phyloP scores from a whole-genome alignment of 1,140 invertebrate species.

The Pinna nobilis region DNA sequence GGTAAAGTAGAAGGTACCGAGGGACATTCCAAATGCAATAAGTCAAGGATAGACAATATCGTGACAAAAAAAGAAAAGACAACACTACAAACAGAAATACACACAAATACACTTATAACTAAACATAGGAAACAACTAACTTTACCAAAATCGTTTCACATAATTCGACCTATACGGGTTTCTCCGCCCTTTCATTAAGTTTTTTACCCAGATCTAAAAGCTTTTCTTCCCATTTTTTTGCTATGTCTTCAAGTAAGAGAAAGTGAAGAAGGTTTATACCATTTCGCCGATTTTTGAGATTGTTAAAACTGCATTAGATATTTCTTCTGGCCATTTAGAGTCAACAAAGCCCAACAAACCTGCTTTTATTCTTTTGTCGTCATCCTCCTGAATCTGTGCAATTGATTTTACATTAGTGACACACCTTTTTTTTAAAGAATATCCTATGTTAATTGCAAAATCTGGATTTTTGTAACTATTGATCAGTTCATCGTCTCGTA shows the following conservation, averaged over 20 bases:
- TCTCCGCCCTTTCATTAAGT: slow-evolving; percentile 7
- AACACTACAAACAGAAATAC: too few relatives aligned
- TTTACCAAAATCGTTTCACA: slow-evolving; percentile 34
- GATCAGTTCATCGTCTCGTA: slow-evolving; percentile 29
- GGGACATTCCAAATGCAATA: too few relatives aligned
- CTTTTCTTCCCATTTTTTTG: slow-evolving; percentile 33
- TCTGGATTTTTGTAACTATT: slow-evolving; percentile 42
- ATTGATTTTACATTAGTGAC: slow-evolving; percentile 37
- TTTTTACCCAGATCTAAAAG: neutral
- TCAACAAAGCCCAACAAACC: slow-evolving; percentile 34
- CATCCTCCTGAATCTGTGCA: slow-evolving; percentile 17
- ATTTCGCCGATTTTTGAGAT: slow-evolving; percentile 32
- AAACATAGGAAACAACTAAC: slow-evolving; percentile 52
- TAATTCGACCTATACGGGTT: slow-evolving; percentile 18
- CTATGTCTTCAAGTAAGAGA: slow-evolving; percentile 45
- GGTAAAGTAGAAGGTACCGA: too few relatives aligned
- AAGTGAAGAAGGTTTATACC: slow-evolving; percentile 32
- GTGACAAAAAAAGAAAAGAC: too few relatives aligned
- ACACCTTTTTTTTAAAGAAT: slow-evolving; percentile 47
- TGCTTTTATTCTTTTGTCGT: slow-evolving; percentile 16
- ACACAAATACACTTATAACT: too few relatives aligned
- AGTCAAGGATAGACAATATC: too few relatives aligned
- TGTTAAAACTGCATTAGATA: slow-evolving; percentile 38
- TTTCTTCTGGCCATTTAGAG: slow-evolving; percentile 32
- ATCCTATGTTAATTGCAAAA: slow-evolving; percentile 44